Conservation (phyloP, 2,113 vertebrate genomes). For the Glaucidium brasilianum region DNA sequence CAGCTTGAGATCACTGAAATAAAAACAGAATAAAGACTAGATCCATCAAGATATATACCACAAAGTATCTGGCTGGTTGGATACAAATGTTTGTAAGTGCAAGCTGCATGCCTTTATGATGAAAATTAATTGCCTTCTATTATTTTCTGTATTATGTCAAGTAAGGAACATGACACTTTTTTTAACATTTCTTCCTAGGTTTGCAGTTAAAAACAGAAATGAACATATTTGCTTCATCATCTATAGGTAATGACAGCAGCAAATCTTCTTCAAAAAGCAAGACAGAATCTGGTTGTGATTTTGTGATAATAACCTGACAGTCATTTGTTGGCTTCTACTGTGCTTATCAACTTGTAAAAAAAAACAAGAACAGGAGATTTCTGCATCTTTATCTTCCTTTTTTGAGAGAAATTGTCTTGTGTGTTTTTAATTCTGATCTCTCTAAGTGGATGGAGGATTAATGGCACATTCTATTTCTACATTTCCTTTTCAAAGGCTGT, state of each 20-base stretch:
- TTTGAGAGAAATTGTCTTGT: neutral
- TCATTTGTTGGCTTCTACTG: neutral
- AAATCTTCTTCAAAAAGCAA: neutral
- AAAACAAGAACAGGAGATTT: neutral
- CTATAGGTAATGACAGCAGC: neutral
- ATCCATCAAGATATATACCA: neutral
- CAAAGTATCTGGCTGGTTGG: neutral
- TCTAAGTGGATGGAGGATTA: neutral
- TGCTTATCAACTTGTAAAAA: neutral
- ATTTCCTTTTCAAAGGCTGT: neutral
- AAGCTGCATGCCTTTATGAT: neutral
- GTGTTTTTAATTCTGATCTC: neutral
- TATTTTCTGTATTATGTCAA: neutral
- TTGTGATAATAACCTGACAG: constrained; percentile 8
- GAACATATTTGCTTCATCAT: neutral
- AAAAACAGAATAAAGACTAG: neutral
- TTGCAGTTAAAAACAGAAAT: neutral
- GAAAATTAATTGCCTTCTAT: neutral
- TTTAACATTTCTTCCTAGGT: neutral
- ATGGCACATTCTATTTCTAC: neutral
- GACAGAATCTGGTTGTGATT: neutral
- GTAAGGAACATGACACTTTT: neutral
- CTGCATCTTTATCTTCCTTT: neutral
- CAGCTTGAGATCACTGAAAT: neutral
- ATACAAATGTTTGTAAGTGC: neutral